Evolutionary conservation across 2,113 vertebrate species (phyloP).

Genomic region (Sprattus sprattus): DNA sequence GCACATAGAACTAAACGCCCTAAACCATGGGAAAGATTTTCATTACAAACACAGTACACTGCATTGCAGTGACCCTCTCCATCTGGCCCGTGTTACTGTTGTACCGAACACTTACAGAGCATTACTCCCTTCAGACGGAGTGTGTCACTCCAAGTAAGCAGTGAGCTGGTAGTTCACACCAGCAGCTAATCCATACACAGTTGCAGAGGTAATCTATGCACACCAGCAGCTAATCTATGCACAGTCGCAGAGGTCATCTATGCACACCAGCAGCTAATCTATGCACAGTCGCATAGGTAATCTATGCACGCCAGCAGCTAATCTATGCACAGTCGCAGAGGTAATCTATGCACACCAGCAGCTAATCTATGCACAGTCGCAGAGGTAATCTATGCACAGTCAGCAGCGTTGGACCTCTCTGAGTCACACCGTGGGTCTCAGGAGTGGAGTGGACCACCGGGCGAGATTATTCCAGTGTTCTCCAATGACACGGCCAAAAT

Average conservation of each 20-base stretch:
- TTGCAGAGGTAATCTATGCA: neutral
- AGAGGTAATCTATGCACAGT: neutral
- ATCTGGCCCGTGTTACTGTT: neutral
- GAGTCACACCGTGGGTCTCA: conserved; percentile 22
- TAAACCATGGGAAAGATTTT: neutral
- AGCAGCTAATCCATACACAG: neutral
- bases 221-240: neutral
- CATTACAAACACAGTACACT: neutral
- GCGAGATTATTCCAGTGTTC: conserved; percentile 20
- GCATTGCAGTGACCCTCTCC: neutral
- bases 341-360: neutral
- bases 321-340: neutral
- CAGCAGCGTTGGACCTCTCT: neutral
- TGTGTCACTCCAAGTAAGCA: neutral
- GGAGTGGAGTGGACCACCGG: conserved; percentile 30
- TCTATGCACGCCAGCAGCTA: neutral
- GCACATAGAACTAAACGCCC: neutral
- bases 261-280: neutral
- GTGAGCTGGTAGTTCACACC: neutral
- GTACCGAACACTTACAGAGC: neutral
- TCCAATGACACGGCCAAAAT: conserved; percentile 1
- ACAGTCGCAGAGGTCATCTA: no score
- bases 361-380: neutral
- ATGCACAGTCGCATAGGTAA: neutral
- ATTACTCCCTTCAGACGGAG: neutral